A percentile compares a stretch with the other conserved stretches of the same genome.
Evolutionary conservation across 2,888 invertebrate genomes (phyloP).

Genomic region (Sepioteuthis lessoniana): DNA sequence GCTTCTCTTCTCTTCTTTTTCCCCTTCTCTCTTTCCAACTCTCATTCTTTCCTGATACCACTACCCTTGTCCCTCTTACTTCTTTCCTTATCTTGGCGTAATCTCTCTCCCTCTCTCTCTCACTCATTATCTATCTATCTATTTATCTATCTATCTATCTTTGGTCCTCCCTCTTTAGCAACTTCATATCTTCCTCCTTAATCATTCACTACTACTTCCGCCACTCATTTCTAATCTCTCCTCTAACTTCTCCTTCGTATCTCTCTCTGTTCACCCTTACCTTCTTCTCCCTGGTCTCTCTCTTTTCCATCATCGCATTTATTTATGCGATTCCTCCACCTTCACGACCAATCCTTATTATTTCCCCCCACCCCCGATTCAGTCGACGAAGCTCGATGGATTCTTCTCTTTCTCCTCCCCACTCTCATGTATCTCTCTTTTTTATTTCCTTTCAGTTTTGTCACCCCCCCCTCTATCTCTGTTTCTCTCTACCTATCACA

Average conservation of each 20-base stretch:
- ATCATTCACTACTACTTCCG: not conserved
- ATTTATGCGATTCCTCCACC: not conserved
- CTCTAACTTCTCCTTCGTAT: not conserved
- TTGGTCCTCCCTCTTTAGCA: too few relatives aligned
- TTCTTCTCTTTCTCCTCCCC: not conserved
- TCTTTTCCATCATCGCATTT: not conserved
- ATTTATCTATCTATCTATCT: too few relatives aligned
- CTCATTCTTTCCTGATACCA: not conserved
- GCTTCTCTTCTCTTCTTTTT: not conserved
- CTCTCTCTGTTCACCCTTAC: not conserved
- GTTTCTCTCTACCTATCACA: not conserved
- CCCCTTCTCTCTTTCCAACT: not conserved
- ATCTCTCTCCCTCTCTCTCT: too few relatives aligned
- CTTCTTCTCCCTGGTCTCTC: not conserved
- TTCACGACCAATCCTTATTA: not conserved
- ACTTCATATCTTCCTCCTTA: too few relatives aligned
- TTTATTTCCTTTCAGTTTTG: too few relatives aligned
- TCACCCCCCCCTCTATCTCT: too few relatives aligned
- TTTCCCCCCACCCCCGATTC: not conserved
- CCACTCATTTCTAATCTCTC: not conserved
- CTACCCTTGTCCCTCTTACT: not conserved
- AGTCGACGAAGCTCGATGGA: not conserved
- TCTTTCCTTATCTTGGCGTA: too few relatives aligned
- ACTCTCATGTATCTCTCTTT: too few relatives aligned
- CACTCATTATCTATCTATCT: too few relatives aligned